Base-by-base conservation (phyloP, 1,140 invertebrate species). In the Andricus grossulariae region DNA sequence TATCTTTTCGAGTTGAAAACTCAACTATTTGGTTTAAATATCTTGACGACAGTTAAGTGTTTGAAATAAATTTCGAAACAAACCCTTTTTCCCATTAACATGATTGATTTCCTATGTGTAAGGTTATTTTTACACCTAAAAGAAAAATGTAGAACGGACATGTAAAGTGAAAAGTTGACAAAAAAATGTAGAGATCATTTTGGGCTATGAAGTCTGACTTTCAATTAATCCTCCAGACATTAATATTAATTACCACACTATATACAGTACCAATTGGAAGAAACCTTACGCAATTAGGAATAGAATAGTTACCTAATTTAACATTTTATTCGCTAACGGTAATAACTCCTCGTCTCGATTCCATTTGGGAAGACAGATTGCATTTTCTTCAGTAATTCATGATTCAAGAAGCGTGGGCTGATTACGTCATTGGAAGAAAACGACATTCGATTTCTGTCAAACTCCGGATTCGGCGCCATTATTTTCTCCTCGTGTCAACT, bases 311-410 rank as follows among this genome's bases (percentile, higher is more conserved):
- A 66, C 32, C 39, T 66, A 39, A 66, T 66, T 66, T 39, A 32
- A 45, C 60, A 45, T 45, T 45, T 45, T 45, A 32, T 45, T 66
- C 25, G 16, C 21, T 45, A 66, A 66, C 60, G 25, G 60, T 66
- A 13, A 66, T 66, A 66, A 39, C 25, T 39, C n/a, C 60, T 66
- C 60, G 25, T 32, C 60, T 15, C 15, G n/a, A 66, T 21, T 32
- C 60, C 25, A 66, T 66, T 66, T 66, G 60, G 25, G 60, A 66
- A 66, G 60, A 66, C 60, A 32, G 25, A 66, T 66, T 66, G 25
- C 60, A 66, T 66, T 66, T 66, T 66, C 60, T 66, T 66, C 25
- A 39, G 25, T 66, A 66, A 66, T 66, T 66, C 60, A 66, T 66
- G 60, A 21, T 66, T 21, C 60, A 66, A 39, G 60, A 66, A 66